These are phyloP conservation scores for Stenotaenia linearis DNA, from an alignment of 2,888 invertebrate genomes.

Conservation along the genomic window DNA sequence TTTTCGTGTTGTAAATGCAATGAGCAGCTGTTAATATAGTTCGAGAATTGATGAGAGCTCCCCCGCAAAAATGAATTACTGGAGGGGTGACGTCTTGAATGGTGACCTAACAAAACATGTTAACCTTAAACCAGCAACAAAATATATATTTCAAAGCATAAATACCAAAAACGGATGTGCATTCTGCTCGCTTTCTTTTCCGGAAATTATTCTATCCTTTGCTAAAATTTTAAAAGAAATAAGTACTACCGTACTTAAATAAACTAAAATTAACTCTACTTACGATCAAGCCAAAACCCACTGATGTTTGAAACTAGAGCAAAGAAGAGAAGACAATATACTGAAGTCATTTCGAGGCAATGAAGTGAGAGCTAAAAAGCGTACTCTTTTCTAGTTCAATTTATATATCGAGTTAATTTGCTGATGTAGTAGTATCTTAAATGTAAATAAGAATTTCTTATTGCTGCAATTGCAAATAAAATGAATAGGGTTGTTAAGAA, in stretches of 20 bases:
- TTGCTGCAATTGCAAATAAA: too few relatives aligned
- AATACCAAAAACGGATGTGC: not conserved
- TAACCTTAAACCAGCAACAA: too few relatives aligned
- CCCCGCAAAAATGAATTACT: not conserved
- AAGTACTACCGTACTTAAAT: not conserved
- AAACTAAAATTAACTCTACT: not conserved
- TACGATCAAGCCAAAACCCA: not conserved
- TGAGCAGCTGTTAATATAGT: not conserved
- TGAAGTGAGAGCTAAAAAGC: not conserved
- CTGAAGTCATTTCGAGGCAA: not conserved
- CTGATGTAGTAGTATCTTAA: not conserved
- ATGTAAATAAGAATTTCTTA: too few relatives aligned
- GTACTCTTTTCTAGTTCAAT: not conserved
- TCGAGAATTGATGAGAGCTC: not conserved
- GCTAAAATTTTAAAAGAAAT: not conserved
- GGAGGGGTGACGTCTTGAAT: not conserved
- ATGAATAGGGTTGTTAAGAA: too few relatives aligned
- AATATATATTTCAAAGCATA: too few relatives aligned
- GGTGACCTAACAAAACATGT: not conserved
- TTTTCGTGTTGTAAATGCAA: not conserved
- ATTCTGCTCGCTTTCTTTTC: not conserved
- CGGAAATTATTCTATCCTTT: not conserved
- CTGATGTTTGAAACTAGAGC: not conserved
- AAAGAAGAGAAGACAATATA: not conserved
- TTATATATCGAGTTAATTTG: not conserved